Evolutionary conservation across 2,888 invertebrate genomes (phyloP).

Genomic region (Troides oblongomaculatus): DNA sequence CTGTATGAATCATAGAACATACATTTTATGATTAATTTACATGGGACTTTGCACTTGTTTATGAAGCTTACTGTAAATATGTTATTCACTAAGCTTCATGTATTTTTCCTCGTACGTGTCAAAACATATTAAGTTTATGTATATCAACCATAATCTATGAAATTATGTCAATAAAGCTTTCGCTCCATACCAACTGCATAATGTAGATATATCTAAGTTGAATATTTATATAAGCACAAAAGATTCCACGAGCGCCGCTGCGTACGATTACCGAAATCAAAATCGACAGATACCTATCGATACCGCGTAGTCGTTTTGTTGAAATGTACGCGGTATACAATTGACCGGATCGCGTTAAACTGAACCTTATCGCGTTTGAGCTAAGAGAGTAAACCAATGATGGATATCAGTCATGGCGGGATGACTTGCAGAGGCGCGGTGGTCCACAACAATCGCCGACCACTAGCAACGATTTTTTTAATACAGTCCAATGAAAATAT

Average conservation of each 20-base stretch:
- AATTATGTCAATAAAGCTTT: conserved; percentile 21
- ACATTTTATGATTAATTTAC: no score
- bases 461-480: conserved; percentile 47
- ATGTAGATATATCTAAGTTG: conserved; percentile 27
- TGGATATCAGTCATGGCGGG: conserved; percentile 35
- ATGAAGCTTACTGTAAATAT: no score
- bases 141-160: neutral
- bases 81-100: no score
- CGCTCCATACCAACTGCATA: conserved; percentile 9
- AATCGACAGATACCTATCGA: conserved; percentile 61
- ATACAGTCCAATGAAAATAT: conserved; percentile 31
- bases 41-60: no score
- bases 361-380: conserved; percentile 31
- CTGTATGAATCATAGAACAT: no score
- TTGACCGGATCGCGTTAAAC: conserved; percentile 29
- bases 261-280: conserved; percentile 62
- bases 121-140: conserved; percentile 6
- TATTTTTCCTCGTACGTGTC: neutral
- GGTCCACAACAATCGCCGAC: conserved; percentile 64
- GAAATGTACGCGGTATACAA: conserved; percentile 43
- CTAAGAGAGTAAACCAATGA: conserved; percentile 35
- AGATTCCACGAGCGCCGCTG: conserved; percentile 32
- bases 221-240: conserved; percentile 33
- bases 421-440: conserved; percentile 73
- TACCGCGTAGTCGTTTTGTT: conserved; percentile 55